These are phyloP conservation scores for human DNA, from an alignment of 2,113 vertebrate species.

Conservation along the genomic window DNA sequence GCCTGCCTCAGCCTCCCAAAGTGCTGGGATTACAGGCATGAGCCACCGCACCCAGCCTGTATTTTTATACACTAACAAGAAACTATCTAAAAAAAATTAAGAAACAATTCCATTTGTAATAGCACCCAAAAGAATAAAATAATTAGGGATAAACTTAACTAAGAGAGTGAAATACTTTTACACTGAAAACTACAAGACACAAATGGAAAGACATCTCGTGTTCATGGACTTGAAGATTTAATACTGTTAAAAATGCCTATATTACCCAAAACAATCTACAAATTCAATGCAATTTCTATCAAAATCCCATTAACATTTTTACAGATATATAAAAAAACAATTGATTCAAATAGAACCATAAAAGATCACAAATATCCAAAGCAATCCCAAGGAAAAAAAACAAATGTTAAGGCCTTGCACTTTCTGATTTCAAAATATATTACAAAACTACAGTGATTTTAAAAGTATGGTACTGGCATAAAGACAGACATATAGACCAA, in stretches of 20 bases:
- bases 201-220: neutral
- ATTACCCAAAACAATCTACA: neutral
- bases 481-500: neutral
- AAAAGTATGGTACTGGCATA: neutral
- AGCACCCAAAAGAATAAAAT: too few relatives aligned
- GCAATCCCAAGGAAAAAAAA: accelerated
- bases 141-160: neutral
- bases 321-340: neutral
- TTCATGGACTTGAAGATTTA: neutral
- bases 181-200: neutral
- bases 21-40: too few relatives aligned
- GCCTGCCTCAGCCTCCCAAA: too few relatives aligned
- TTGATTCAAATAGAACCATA: neutral
- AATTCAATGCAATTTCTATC: neutral
- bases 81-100: too few relatives aligned
- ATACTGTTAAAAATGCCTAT: neutral
- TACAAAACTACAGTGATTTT: too few relatives aligned
- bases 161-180: neutral
- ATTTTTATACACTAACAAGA: too few relatives aligned
- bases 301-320: neutral
- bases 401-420: neutral
- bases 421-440: neutral
- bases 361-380: neutral
- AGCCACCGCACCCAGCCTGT: too few relatives aligned
- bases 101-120: too few relatives aligned